phyloP scores from a whole-genome alignment of 2,113 vertebrate species.

The Monopterus albus region DNA sequence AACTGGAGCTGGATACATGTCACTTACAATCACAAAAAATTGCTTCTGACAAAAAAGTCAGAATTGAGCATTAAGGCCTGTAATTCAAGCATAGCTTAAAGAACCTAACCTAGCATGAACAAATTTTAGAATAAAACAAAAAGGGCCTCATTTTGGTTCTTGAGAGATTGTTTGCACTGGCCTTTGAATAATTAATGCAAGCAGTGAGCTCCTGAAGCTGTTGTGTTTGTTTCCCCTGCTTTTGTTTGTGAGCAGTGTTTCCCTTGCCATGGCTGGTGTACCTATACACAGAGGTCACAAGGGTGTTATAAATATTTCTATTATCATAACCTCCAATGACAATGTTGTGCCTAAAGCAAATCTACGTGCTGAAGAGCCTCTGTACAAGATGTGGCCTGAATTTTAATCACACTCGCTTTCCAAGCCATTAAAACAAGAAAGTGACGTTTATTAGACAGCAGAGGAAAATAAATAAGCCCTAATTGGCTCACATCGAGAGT shows the following conservation, averaged over 20 bases:
- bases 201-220: background rate
- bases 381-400: constrained; percentile 44
- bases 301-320: constrained; percentile 64
- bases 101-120: no score
- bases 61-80: no score
- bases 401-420: constrained; percentile 76
- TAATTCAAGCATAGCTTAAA: no score
- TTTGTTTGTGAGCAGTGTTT: constrained; percentile 22
- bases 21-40: no score
- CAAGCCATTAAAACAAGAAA: constrained; percentile 76
- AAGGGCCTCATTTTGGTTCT: no score
- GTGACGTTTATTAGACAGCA: constrained; percentile 76
- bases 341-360: constrained; percentile 44
- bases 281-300: constrained; percentile 53
- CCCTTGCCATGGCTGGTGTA: constrained; percentile 35
- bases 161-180: no score
- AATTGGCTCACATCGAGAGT: constrained; percentile 69
- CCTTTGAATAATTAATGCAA: constrained; percentile 24
- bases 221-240: constrained; percentile 42
- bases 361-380: constrained; percentile 50
- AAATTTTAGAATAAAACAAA: no score
- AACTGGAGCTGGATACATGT: no score
- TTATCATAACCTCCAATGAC: constrained; percentile 64
- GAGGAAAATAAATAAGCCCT: constrained; percentile 80
- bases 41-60: no score